Conservation (phyloP, 2,888 invertebrate species). For the Eudemis profundana region DNA sequence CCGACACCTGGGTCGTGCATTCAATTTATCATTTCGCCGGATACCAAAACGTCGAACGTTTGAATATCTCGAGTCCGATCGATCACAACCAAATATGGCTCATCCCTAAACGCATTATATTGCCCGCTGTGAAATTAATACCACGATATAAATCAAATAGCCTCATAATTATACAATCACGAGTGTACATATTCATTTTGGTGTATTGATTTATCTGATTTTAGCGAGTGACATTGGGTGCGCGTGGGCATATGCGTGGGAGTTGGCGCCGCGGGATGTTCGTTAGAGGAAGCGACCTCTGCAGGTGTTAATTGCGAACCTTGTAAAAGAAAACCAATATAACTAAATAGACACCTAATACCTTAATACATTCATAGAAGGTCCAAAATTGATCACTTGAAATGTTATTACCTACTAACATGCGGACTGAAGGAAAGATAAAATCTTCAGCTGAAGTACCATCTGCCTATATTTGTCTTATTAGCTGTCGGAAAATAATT, state of each 20-base stretch:
- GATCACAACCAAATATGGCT: conserved; percentile 45
- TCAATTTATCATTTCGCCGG: conserved; percentile 40
- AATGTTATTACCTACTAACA: conserved; percentile 39
- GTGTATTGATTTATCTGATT: conserved; percentile 63
- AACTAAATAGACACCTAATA: not conserved
- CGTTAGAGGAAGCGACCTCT: conserved; percentile 56
- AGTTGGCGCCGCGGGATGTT: conserved; percentile 56
- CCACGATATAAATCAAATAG: conserved; percentile 67
- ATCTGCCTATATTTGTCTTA: conserved; percentile 18
- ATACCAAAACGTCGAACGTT: conserved; percentile 40
- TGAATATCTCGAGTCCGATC: conserved; percentile 39
- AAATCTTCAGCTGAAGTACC: conserved; percentile 30
- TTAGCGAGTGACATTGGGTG: conserved; percentile 54
- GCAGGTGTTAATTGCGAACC: conserved; percentile 68
- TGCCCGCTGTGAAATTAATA: conserved; percentile 61
- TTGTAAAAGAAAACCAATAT: conserved; percentile 37
- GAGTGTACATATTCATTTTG: conserved; percentile 55
- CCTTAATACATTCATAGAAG: not conserved
- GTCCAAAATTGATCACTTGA: not conserved
- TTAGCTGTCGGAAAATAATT: conserved; percentile 13
- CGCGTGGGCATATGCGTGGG: conserved; percentile 58
- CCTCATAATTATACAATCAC: conserved; percentile 64
- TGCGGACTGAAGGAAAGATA: conserved; percentile 32
- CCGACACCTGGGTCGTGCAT: conserved; percentile 34
- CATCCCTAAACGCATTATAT: conserved; percentile 46